Conservation (phyloP, 1,140 invertebrate species). For the Babylonia areolata region DNA sequence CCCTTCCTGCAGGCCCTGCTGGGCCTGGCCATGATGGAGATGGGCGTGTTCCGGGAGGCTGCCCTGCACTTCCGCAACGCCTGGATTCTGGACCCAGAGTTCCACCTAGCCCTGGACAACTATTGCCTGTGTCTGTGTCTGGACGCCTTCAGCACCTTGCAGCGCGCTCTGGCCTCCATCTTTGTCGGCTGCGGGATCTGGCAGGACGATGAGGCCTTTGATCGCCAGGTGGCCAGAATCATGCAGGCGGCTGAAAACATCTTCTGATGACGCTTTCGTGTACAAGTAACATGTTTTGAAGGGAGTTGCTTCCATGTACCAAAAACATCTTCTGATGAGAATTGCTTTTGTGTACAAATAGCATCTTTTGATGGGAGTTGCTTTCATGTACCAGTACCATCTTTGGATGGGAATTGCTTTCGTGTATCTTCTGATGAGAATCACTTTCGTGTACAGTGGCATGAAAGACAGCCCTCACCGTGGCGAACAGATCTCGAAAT, state of each 20-base stretch:
- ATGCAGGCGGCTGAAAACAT: conserved; percentile 53
- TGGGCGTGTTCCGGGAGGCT: conserved; percentile 67
- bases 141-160: conserved; percentile 40
- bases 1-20: conserved; percentile 68
- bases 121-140: conserved; percentile 68
- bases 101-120: conserved; percentile 68
- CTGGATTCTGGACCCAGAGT: conserved; percentile 62
- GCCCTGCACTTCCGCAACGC: conserved; percentile 64
- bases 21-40: conserved; percentile 71
- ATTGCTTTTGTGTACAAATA: neutral
- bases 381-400: too few relatives aligned
- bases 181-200: conserved; percentile 48
- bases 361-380: too few relatives aligned
- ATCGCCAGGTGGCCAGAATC: conserved; percentile 39
- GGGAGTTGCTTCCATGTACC: neutral
- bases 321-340: neutral
- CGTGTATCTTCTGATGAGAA: neutral
- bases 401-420: too few relatives aligned
- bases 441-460: neutral
- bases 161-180: conserved; percentile 46
- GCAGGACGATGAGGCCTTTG: conserved; percentile 48
- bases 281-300: too few relatives aligned
- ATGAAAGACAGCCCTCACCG: neutral
- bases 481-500: neutral
- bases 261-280: too few relatives aligned